Conservation (phyloP, 37 sponge, comb jelly and placozoan genomes). For the Petrosia ficiformis region DNA sequence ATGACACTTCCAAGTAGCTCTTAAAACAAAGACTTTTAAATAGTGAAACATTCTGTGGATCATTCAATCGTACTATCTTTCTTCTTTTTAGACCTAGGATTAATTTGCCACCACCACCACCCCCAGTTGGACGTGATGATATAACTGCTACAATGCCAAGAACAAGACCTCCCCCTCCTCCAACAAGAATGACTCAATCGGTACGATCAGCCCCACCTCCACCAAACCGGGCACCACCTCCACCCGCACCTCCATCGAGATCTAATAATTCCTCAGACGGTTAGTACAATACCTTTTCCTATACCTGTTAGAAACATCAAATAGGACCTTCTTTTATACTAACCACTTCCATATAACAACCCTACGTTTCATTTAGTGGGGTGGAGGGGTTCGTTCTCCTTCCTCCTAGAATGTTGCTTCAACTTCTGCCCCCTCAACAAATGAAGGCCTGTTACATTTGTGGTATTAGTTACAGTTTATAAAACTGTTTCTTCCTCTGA, state of each 20-base stretch:
- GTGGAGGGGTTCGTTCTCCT: too few species aligned
- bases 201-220: slow-evolving; percentile 42
- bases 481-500: too few species aligned
- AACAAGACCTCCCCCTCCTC: slow-evolving; percentile 54
- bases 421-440: too few species aligned
- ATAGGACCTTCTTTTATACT: background rate
- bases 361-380: background rate
- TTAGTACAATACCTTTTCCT: background rate
- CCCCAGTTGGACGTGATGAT: background rate
- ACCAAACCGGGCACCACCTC: slow-evolving; percentile 20
- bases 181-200: background rate
- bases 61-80: too few species aligned
- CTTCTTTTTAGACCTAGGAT: background rate
- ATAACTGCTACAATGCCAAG: slow-evolving; percentile 45
- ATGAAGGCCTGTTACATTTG: too few species aligned
- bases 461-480: too few species aligned
- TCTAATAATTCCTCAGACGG: background rate
- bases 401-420: too few species aligned
- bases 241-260: slow-evolving; percentile 1
- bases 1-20: too few species aligned
- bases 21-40: too few species aligned
- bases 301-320: background rate
- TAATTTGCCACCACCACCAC: slow-evolving; percentile 7
- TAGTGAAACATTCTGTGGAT: too few species aligned
- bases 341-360: too few species aligned